phyloP scores from a whole-genome alignment of 2,113 vertebrate species.

The Sterna hirundo region DNA sequence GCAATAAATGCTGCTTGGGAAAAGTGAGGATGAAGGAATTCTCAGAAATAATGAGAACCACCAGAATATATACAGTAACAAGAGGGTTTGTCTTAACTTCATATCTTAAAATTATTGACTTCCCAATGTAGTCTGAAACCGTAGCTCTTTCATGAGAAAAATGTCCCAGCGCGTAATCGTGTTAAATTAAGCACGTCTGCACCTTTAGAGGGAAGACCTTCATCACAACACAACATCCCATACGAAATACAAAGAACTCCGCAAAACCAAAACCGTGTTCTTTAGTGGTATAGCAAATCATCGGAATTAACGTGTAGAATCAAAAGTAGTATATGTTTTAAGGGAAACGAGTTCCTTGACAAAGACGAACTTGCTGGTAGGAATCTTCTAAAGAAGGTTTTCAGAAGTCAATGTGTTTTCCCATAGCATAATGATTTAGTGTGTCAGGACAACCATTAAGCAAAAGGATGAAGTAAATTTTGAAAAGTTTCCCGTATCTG shows the following conservation, averaged over 20 bases:
- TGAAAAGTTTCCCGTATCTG: background rate
- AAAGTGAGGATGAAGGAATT: background rate
- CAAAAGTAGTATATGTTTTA: background rate
- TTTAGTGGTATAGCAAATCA: background rate
- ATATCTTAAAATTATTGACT: rapidly evolving
- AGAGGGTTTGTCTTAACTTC: background rate
- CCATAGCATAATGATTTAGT: background rate
- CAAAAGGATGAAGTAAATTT: background rate
- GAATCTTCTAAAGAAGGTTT: background rate
- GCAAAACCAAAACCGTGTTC: background rate
- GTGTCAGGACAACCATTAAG: background rate
- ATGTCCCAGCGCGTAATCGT: rapidly evolving
- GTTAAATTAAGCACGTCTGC: background rate
- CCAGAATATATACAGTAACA: background rate
- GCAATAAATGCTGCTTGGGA: background rate
- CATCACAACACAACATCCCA: background rate
- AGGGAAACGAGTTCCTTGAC: background rate
- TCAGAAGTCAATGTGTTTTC: background rate
- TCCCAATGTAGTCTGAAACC: background rate
- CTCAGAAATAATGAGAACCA: background rate
- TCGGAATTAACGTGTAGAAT: background rate
- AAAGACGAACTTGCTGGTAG: background rate
- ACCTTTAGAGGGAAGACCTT: background rate
- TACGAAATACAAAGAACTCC: background rate
- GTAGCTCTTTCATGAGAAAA: background rate